phyloP scores from a whole-genome alignment of 2,113 vertebrate species.

The Polypterus senegalus region DNA sequence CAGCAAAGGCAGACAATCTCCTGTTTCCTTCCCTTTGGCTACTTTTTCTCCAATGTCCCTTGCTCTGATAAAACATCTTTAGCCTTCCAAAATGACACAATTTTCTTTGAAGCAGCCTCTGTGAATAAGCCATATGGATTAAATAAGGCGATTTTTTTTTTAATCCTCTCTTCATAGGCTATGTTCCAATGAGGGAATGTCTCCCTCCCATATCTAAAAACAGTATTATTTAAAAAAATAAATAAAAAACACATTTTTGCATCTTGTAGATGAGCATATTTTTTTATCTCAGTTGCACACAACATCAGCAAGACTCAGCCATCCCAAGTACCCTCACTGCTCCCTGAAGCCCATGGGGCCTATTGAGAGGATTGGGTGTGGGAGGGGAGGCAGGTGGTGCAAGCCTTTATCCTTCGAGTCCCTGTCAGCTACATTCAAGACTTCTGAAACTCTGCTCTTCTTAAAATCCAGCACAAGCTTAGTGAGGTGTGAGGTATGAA shows the following conservation, averaged over 20 bases:
- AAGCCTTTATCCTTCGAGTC: constrained; percentile 39
- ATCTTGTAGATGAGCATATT: constrained; percentile 42
- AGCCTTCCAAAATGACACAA: too few species aligned
- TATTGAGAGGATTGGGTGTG: constrained; percentile 45
- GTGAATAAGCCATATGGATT: too few species aligned
- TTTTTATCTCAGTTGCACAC: constrained; percentile 43
- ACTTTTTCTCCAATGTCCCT: too few species aligned
- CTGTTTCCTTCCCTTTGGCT: too few species aligned
- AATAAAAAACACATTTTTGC: constrained; percentile 35
- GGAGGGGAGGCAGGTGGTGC: constrained; percentile 52
- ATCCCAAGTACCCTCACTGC: constrained; percentile 31
- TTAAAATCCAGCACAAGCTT: constrained; percentile 46
- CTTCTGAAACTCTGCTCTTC: constrained; percentile 44
- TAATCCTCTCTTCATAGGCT: constrained; percentile 13
- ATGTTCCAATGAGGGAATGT: constrained; percentile 14
- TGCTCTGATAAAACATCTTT: too few species aligned
- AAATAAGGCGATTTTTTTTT: not conserved
- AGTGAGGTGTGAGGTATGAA: constrained; percentile 63
- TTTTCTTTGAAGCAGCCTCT: too few species aligned
- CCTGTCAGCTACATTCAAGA: constrained; percentile 66
- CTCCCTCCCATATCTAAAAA: constrained; percentile 30
- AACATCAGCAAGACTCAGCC: constrained; percentile 42
- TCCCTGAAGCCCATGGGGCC: too few species aligned
- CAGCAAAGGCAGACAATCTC: too few species aligned
- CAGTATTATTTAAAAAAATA: constrained; percentile 32